phyloP scores from a whole-genome alignment of 1,140 invertebrate genomes.

The Trypoxylus dichotomus region DNA sequence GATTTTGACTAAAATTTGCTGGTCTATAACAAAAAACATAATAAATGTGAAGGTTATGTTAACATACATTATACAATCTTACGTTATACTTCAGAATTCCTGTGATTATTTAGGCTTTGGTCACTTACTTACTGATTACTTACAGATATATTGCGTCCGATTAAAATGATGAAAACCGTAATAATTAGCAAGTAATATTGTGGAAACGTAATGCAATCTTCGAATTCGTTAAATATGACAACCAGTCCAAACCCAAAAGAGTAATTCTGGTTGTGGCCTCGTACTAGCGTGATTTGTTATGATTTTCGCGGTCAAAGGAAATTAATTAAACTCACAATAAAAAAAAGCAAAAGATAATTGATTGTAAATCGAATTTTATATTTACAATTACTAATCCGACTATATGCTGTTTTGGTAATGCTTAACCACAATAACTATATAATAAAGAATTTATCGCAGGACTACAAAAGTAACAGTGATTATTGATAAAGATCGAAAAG shows the following conservation, averaged over 20 bases:
- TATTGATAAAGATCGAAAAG: too few relatives aligned
- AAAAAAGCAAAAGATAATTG: too few relatives aligned
- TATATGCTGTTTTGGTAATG: too few relatives aligned
- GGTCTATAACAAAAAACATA: background rate
- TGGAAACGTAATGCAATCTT: background rate
- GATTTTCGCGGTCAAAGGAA: too few relatives aligned
- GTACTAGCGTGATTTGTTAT: background rate
- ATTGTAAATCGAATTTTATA: too few relatives aligned
- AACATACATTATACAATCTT: background rate
- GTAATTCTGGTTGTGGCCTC: background rate
- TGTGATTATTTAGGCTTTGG: background rate
- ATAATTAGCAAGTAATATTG: background rate
- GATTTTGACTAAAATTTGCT: background rate
- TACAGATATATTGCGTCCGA: background rate
- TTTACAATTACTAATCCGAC: too few relatives aligned
- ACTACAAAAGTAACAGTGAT: too few relatives aligned
- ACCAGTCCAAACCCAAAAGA: background rate
- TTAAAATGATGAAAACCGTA: background rate
- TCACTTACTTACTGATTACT: background rate
- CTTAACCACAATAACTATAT: too few relatives aligned
- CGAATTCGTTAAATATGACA: background rate
- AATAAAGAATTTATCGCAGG: too few relatives aligned
- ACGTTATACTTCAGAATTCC: background rate
- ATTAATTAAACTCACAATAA: too few relatives aligned
- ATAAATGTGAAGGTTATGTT: background rate